Percentiles rank a stretch among this genome's conserved stretches.
Conservation (phyloP, 64 coral and sea anemone genomes). For the Montipora foliosa region DNA sequence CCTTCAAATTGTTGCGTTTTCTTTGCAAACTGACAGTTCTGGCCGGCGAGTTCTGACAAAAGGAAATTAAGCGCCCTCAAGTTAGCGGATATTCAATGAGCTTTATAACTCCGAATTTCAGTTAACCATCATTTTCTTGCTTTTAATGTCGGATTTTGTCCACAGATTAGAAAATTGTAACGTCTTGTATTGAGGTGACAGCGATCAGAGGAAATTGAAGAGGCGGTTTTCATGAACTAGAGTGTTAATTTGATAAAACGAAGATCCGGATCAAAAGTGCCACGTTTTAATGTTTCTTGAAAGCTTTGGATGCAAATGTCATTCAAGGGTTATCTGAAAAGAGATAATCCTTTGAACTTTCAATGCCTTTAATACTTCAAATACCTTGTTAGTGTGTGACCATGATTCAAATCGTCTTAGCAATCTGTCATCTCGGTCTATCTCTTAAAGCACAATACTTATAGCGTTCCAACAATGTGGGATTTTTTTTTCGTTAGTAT, state of each 20-base stretch:
- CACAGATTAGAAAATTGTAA: not conserved
- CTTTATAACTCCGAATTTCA: not conserved
- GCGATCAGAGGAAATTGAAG: not conserved
- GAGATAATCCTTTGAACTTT: not conserved
- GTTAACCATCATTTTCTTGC: not conserved
- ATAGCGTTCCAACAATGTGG: not conserved
- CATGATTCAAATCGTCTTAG: not conserved
- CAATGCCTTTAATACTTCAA: not conserved
- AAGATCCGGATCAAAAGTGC: too few relatives aligned
- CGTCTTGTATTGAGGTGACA: not conserved
- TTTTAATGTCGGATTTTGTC: not conserved
- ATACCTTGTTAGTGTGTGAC: not conserved
- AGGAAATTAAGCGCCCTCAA: too few relatives aligned
- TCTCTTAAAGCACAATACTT: not conserved
- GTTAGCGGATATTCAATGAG: too few relatives aligned
- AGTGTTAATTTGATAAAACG: too few relatives aligned
- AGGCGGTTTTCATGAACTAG: too few relatives aligned
- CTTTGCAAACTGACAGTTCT: too few relatives aligned
- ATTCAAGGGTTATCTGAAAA: not conserved
- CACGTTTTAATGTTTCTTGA: too few relatives aligned
- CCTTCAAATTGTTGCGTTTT: too few relatives aligned
- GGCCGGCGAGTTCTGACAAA: too few relatives aligned
- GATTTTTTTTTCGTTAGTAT: not conserved
- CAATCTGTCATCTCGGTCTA: not conserved
- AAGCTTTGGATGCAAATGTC: too few relatives aligned